Percentiles rank a stretch among this genome's conserved stretches.
These are phyloP conservation scores for Thinocorus orbignyianus DNA, from an alignment of 2,113 vertebrate species.

Conservation along the genomic window DNA sequence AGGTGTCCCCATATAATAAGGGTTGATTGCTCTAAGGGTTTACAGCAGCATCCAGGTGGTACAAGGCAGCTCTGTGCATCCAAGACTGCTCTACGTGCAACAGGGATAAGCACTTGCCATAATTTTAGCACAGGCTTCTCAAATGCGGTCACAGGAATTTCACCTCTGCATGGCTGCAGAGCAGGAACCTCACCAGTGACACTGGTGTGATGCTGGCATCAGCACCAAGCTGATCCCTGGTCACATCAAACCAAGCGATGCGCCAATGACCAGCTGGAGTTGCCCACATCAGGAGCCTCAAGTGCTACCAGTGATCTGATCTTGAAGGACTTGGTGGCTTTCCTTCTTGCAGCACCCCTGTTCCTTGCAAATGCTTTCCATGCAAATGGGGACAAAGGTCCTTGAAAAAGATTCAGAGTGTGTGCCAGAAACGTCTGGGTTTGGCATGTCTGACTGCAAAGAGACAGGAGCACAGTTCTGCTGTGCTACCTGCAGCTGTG, in stretches of 20 bases:
- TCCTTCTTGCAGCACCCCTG: neutral
- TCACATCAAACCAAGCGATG: fast-evolving
- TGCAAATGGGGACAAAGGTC: fast-evolving
- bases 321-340: fast-evolving
- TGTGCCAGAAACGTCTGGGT: neutral
- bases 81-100: neutral
- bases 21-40: fast-evolving
- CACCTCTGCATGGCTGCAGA: neutral
- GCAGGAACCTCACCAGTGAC: fast-evolving
- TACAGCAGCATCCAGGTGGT: neutral
- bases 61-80: fast-evolving
- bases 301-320: fast-evolving
- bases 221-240: neutral
- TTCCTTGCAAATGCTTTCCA: neutral
- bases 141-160: fast-evolving
- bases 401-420: fast-evolving
- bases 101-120: fast-evolving
- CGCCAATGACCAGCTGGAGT: fast-evolving
- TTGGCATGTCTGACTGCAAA: neutral
- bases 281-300: fast-evolving
- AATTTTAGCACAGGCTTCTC: fast-evolving
- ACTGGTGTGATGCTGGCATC: neutral
- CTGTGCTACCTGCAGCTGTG: neutral
- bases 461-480: neutral
- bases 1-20: fast-evolving